Evolutionary conservation across 2,888 invertebrate species (phyloP), one percentile per base, ranked within the genome.

Genomic region (Aphrophora alni): DNA sequence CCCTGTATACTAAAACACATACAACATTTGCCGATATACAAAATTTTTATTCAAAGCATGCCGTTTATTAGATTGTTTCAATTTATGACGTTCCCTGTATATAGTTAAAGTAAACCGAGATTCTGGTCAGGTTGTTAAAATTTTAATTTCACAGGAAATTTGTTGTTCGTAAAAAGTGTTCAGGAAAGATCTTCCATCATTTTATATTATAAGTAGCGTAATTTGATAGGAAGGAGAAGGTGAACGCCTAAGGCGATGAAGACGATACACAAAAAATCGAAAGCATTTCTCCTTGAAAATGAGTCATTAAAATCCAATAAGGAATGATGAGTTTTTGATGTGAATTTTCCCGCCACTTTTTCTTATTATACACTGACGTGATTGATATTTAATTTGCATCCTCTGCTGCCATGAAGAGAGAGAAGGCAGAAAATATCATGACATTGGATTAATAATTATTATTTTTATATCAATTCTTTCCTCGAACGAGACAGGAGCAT

Each of bases 261-360:
- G 78, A 33, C 75, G 81, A 81, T 81, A 75, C 24, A 78, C 77
- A 78, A 81, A 81, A 81, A 81, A 78, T 74, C 69, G 33, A 70
- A 28, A 70, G 38, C 28, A 38, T 73, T 73, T 28, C 27, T 70
- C 72, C 76, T 74, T 71, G 71, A 59, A 78, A 81, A 81, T 78
- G 78, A 78, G 81, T 78, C 82, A 82, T 82, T 82, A 82, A 82
- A 82, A 81, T 81, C 82, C 82, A 82, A 82, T 82, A 81, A 82
- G 82, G 74, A 81, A 72, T 81, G 82, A 82, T 82, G 82, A 81
- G 82, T 80, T 82, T 82, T 81, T 82, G 82, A 82, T 82, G 81
- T 71, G 81, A 81, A 81, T 81, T 78, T 81, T 75, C 81, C 71
- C 21, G 59, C 59, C 59, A 59, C 59, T 59, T 59, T 59, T 59